Base-by-base conservation (phyloP, 2,113 vertebrate species). In the Microtus oregoni region DNA sequence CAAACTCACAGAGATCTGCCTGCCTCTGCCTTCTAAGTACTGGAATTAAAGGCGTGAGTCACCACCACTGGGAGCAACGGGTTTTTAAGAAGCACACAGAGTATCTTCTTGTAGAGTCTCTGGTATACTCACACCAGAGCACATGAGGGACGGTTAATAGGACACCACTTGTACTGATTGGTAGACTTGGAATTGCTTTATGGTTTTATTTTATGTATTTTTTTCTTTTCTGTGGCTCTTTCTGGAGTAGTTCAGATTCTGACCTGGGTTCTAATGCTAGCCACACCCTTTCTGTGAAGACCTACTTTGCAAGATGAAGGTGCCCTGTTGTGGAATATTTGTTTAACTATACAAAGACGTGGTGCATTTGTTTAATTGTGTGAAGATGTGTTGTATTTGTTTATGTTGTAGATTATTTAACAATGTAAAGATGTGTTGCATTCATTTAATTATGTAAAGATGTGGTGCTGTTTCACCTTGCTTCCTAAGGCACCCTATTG, bases 181-280 rank as follows among this genome's bases (percentile, higher is more conserved):
- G 67, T 83, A 44, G 73, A 52, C 85, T 68, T 95, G 90, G 63
- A 86, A 70, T 38, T 41, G 24, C 13, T 41, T 28, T 28, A 77
- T 77, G 82, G 94, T n/a, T 93, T 50, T 68, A 91, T 89, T 93
- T 68, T 92, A 10, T 52, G 13, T 58, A 55, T 82, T 91, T 72
- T 30, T 30, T 14, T 78, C 15, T 83, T 90, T 96, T 92, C 91
- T 91, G 72, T 88, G 95, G 68, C 89, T 92, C 44, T 55, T 94
- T 95, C 32, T n/a, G 65, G 76, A 17, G 90, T 30, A 52, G 30
- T 10, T 82, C 13, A 2, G 11, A 91, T 52, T 95, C 83, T 70
- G 81, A 38, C 92, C 86, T 90, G 77, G n/a, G 67, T 95, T 95
- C 86, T 89, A 90, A 24, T 73, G 38, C 38, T 65, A 90, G 90